Conservation (phyloP, 1,140 invertebrate genomes). For the Psix sp. region DNA sequence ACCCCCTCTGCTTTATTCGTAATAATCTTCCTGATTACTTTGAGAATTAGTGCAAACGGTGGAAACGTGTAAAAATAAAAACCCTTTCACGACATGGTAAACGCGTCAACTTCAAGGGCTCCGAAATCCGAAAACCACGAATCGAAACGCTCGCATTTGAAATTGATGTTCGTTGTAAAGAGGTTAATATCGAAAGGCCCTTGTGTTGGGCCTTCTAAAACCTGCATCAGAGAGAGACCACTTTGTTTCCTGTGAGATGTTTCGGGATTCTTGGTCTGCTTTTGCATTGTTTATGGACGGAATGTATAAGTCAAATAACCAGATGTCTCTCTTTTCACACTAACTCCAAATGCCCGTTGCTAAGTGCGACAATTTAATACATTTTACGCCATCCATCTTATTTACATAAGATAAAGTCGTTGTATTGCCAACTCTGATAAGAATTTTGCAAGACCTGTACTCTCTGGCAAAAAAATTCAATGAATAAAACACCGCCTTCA, state of each 20-base stretch:
- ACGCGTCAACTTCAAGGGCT: slow-evolving; percentile 14
- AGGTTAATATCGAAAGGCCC: background rate
- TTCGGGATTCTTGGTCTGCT: background rate
- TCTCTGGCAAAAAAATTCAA: background rate
- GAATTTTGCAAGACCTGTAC: too few species aligned
- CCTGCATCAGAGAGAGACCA: background rate
- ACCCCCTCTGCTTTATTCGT: slow-evolving; percentile 49
- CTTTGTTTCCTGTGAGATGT: background rate
- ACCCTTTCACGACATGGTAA: slow-evolving; percentile 34
- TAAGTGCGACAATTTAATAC: too few species aligned
- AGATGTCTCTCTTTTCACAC: too few species aligned
- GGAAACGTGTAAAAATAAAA: slow-evolving; percentile 62
- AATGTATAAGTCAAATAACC: too few species aligned
- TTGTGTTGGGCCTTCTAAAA: background rate
- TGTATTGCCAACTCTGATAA: background rate
- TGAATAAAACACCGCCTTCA: background rate
- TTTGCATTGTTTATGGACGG: background rate
- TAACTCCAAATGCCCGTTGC: too few species aligned
- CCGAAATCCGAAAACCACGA: background rate
- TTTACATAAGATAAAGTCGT: too few species aligned
- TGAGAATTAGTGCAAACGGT: slow-evolving; percentile 51
- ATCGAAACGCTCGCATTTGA: background rate
- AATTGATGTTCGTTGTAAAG: background rate
- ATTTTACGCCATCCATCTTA: too few species aligned
- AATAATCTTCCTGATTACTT: slow-evolving; percentile 48